Conservation (phyloP, 2,888 invertebrate genomes). For the Erebia epiphron region DNA sequence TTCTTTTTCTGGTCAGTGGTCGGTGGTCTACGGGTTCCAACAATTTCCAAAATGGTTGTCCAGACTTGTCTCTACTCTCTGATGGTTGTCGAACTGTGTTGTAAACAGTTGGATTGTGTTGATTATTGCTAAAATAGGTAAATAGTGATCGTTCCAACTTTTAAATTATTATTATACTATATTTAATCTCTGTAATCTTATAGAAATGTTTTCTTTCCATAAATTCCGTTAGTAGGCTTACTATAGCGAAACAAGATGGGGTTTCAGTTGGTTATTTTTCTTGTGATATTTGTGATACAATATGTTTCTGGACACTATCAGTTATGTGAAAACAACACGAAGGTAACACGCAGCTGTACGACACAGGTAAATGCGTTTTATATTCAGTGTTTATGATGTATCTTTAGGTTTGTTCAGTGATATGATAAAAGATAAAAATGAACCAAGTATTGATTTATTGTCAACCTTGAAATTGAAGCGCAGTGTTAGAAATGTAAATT, state of each 20-base stretch:
- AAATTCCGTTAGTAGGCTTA: conserved; percentile 24
- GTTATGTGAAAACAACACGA: conserved; percentile 60
- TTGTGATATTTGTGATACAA: conserved; percentile 53
- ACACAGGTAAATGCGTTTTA: conserved; percentile 59
- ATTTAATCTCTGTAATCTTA: conserved; percentile 8
- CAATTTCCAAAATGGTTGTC: no score
- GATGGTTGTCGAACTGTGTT: conserved; percentile 31
- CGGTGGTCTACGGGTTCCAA: no score
- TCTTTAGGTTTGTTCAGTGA: neutral
- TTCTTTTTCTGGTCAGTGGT: no score
- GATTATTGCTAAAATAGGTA: conserved; percentile 24
- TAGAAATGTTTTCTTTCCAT: conserved; percentile 29
- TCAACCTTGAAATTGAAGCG: conserved; percentile 23
- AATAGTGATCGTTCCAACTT: conserved; percentile 7
- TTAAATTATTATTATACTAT: conserved; percentile 17
- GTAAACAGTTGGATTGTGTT: conserved; percentile 41
- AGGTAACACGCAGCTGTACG: conserved; percentile 62
- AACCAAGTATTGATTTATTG: conserved; percentile 37
- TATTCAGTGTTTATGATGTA: neutral
- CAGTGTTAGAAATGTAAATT: neutral
- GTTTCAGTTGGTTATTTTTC: conserved; percentile 50
- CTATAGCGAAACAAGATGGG: conserved; percentile 46
- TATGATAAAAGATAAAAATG: neutral
- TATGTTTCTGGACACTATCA: conserved; percentile 56
- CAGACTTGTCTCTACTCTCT: no score